Evolutionary conservation across 2,888 invertebrate genomes (phyloP).

Genomic region (Megaustenia siamemsis): DNA sequence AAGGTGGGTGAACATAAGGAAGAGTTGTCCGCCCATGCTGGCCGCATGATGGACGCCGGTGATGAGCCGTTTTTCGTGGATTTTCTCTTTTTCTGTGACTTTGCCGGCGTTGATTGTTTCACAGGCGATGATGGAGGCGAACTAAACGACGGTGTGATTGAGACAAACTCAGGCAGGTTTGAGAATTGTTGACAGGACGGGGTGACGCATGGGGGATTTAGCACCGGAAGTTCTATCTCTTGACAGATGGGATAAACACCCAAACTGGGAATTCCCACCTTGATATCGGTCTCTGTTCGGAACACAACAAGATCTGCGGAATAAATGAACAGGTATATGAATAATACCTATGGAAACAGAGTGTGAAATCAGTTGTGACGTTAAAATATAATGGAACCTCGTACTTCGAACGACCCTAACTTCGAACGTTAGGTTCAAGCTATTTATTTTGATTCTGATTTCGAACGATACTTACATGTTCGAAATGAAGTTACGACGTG

Average conservation of each 20-base stretch:
- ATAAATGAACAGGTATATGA: neutral
- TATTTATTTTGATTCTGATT: too few species aligned
- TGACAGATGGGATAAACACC: conserved; percentile 49
- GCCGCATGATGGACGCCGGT: neutral
- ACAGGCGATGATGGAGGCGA: neutral
- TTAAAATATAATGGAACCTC: too few species aligned
- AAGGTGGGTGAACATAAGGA: neutral
- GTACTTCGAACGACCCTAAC: too few species aligned
- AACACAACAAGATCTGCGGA: conserved; percentile 26
- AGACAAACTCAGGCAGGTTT: neutral
- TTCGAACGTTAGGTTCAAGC: too few species aligned
- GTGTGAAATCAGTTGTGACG: too few species aligned
- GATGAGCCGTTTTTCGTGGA: neutral
- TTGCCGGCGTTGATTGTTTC: neutral
- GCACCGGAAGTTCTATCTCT: conserved; percentile 5
- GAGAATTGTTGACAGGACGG: neutral
- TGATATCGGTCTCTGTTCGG: conserved; percentile 37
- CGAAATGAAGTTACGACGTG: neutral
- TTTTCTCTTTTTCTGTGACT: neutral
- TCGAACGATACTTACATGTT: neutral
- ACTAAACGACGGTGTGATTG: neutral
- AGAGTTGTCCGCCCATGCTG: neutral
- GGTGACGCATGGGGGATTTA: neutral
- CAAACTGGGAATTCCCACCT: conserved; percentile 48
- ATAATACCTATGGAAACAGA: neutral